Evolutionary conservation across 2,888 invertebrate species (phyloP).

Genomic region (Orchesellides sinensis): DNA sequence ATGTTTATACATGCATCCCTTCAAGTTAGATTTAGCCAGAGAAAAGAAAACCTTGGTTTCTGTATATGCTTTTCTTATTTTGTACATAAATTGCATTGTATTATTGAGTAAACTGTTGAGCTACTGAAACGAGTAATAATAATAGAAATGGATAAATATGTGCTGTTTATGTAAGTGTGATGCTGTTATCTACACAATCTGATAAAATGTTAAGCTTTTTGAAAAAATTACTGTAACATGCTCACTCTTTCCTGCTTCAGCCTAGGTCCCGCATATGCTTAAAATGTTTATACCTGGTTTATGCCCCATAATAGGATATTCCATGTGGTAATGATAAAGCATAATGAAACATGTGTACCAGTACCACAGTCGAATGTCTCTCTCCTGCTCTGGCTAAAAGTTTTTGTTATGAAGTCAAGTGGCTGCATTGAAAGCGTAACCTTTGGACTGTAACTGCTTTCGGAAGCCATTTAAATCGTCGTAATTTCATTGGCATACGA

Average conservation of each 20-base stretch:
- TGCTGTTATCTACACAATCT: conserved; percentile 29
- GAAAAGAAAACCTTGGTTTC: no score
- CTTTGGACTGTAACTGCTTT: conserved; percentile 34
- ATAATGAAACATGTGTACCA: neutral
- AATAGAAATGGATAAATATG: neutral
- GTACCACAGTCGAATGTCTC: no score
- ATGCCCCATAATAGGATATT: no score
- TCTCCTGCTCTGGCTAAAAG: no score
- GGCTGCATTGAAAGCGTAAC: no score
- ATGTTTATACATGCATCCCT: no score
- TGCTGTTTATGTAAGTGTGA: neutral
- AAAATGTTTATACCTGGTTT: no score
- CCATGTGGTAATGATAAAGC: conserved; percentile 7
- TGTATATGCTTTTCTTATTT: no score
- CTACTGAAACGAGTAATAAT: neutral
- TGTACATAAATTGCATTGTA: neutral
- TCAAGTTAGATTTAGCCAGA: no score
- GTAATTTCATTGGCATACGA: conserved; percentile 58
- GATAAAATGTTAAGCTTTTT: conserved; percentile 28
- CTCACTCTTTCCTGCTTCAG: conserved; percentile 38
- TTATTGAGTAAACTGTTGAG: no score
- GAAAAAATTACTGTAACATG: conserved; percentile 61
- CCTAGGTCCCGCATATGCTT: no score
- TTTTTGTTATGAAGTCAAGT: no score
- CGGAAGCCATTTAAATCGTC: conserved; percentile 57